Conservation (phyloP, 2,797 vertebrate genomes). For the Chaenodraco wilsoni region DNA sequence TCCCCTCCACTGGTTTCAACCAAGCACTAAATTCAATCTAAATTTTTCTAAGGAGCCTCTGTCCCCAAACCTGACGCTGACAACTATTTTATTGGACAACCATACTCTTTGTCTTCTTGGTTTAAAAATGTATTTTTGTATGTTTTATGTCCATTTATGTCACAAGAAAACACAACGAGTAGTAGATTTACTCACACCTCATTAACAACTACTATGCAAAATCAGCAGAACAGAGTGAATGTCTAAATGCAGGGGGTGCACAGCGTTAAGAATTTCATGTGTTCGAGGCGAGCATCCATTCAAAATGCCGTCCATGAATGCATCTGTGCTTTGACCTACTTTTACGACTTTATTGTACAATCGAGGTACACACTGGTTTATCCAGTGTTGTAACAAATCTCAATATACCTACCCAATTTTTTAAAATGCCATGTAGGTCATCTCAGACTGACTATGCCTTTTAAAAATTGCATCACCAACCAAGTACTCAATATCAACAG, state of each 20-base stretch:
- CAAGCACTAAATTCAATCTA: too few relatives aligned
- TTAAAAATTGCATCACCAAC: background rate
- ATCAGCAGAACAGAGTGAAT: background rate
- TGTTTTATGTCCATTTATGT: conserved; percentile 5
- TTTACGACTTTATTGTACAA: conserved; percentile 19
- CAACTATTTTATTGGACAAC: background rate
- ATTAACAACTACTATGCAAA: conserved; percentile 9
- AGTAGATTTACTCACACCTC: conserved; percentile 8
- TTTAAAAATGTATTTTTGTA: background rate
- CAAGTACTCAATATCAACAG: background rate
- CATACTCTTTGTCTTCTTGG: background rate
- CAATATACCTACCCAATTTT: conserved; percentile 1
- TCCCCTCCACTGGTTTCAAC: too few relatives aligned
- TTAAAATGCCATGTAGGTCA: conserved; percentile 12
- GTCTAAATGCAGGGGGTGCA: background rate
- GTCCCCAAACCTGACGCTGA: background rate
- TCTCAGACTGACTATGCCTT: background rate
- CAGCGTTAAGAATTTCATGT: background rate
- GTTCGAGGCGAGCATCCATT: background rate
- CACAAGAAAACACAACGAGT: background rate
- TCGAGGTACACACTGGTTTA: conserved; percentile 11
- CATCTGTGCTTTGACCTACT: conserved; percentile 46
- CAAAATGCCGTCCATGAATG: conserved; percentile 9
- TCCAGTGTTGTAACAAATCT: conserved; percentile 11
- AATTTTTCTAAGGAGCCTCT: background rate